Conservation (phyloP, 2,797 vertebrate genomes). For the Gallinago nigripennis region DNA sequence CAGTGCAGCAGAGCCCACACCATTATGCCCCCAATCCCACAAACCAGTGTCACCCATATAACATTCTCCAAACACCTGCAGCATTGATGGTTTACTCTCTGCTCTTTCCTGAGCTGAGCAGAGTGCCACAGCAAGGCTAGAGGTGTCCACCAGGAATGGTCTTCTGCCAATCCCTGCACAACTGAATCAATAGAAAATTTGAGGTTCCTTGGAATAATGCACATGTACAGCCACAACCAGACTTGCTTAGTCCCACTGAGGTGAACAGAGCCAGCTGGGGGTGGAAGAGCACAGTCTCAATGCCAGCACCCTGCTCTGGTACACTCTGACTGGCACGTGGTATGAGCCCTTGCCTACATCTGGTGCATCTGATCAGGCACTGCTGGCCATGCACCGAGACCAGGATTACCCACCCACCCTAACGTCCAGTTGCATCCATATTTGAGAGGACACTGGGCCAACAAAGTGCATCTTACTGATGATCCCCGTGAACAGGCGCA, state of each 20-base stretch:
- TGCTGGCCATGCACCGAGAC: neutral
- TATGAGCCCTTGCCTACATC: neutral
- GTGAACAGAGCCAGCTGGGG: neutral
- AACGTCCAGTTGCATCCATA: neutral
- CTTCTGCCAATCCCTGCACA: neutral
- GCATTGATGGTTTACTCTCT: neutral
- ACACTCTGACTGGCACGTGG: accelerated
- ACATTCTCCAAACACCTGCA: neutral
- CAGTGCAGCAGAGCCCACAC: neutral
- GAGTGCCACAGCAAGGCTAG: neutral
- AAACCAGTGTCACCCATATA: neutral
- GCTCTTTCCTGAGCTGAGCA: neutral
- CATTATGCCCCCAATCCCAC: neutral
- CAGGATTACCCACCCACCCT: neutral
- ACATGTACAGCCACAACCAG: accelerated
- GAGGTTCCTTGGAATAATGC: neutral
- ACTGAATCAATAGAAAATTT: neutral
- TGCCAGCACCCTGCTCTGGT: neutral
- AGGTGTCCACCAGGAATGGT: neutral
- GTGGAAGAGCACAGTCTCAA: neutral
- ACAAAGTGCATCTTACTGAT: neutral
- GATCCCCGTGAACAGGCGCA: accelerated
- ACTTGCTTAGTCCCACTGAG: accelerated
- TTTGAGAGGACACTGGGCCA: neutral
- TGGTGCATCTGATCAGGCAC: neutral